Base-by-base conservation (phyloP, 2,888 invertebrate genomes). In the Alitta virens region DNA sequence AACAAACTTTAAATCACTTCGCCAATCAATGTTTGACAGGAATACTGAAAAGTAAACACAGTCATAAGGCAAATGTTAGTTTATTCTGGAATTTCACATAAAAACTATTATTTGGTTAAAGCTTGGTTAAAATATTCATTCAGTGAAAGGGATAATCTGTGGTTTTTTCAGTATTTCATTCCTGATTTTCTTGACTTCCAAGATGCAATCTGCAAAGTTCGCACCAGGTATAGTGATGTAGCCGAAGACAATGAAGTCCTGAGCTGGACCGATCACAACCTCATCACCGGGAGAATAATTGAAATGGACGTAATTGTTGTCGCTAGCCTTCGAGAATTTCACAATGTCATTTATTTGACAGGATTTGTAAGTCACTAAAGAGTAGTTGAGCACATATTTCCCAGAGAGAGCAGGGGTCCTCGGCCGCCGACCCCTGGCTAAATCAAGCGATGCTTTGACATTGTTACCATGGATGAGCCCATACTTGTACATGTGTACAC, bases 231-330 rank as follows among this genome's bases (percentile, higher is more conserved):
- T 38, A 9, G 60, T 60, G n/a, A 63, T 50, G 2, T 23, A 33
- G 5, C 63, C 63, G 3, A 63, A 12, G 25, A 63, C 52, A 26
- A 60, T 42, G 24, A 38, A 56, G 46, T 60, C 51, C 26, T 63
- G 60, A 40, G 60, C 63, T 3, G 63, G 63, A 40, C 55, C 63
- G 21, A 63, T 60, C 2, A 51, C 33, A 26, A 63, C 60, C 14
- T 63, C 63, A 26, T 63, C 55, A 5, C 63, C 60, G 3, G 58
- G 51, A n/a, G 46, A 53, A 54, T 63, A 63, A 40, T 54, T 42
- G 2, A 63, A 50, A 16, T 38, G 27, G 12, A 63, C 60, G 26
- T 63, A 51, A 3, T 52, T 59, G 43, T 63, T 60, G 18, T 25
- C 27, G 16, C 40, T n/a, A 16, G 60, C 63, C 26, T 63, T 63